Conservation (phyloP, 2,797 vertebrate genomes). For the Pseudochromis fuscus region DNA sequence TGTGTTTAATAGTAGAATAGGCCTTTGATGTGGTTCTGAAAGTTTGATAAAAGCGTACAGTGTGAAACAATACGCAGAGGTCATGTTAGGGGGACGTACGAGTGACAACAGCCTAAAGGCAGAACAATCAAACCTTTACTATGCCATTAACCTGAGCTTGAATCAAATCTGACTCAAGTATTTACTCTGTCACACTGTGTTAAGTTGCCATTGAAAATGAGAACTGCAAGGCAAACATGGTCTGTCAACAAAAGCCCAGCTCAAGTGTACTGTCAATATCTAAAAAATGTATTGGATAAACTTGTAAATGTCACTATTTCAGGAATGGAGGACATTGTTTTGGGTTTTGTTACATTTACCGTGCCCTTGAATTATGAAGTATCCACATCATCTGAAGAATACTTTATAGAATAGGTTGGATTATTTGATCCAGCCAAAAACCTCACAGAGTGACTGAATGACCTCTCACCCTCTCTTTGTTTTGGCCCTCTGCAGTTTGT, state of each 20-base stretch:
- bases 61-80: conserved; percentile 5
- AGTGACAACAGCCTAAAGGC: conserved; percentile 43
- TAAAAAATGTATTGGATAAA: conserved; percentile 37
- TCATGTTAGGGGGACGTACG: conserved; percentile 29
- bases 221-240: conserved; percentile 56
- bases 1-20: conserved; percentile 10
- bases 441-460: background rate
- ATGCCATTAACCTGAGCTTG: conserved; percentile 41
- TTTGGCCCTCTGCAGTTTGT: conserved; percentile 86
- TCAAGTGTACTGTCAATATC: conserved; percentile 71
- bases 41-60: conserved; percentile 34
- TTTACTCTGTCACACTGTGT: conserved; percentile 56
- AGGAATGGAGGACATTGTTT: conserved; percentile 19
- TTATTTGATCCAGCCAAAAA: conserved; percentile 1
- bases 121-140: conserved; percentile 45
- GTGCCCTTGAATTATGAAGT: conserved; percentile 8
- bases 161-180: conserved; percentile 52
- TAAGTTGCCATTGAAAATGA: conserved; percentile 43
- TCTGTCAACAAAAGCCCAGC: conserved; percentile 55
- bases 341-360: conserved; percentile 10
- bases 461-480: conserved; percentile 3
- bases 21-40: conserved; percentile 36
- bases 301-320: conserved; percentile 29
- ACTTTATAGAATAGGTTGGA: background rate
- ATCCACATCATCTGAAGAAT: conserved; percentile 4